phyloP scores from a whole-genome alignment of 92 coral and sea anemone species.

The Epizoanthus fatuus region DNA sequence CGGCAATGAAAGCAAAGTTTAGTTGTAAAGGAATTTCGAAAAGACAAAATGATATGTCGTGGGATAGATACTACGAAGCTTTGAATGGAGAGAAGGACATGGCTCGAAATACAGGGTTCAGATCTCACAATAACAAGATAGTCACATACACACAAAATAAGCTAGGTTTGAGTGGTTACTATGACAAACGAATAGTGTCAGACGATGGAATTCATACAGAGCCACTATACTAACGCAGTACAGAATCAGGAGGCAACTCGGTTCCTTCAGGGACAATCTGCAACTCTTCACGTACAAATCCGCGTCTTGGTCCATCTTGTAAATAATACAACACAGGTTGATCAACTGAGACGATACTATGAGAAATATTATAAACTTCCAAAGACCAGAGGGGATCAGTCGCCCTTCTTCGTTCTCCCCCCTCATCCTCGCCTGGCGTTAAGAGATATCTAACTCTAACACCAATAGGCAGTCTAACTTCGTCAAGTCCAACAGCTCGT shows the following conservation, averaged over 20 bases:
- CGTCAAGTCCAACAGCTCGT: neutral
- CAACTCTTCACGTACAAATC: too few species aligned
- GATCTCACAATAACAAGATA: neutral
- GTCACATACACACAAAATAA: neutral
- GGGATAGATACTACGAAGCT: slow-evolving; percentile 8
- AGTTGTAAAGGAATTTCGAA: neutral
- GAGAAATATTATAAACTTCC: neutral
- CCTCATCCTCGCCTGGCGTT: neutral
- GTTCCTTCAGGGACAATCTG: too few species aligned
- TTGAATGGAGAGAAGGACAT: neutral
- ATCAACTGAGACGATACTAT: neutral
- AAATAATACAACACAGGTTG: slow-evolving; percentile 15
- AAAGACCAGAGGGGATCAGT: slow-evolving; percentile 9
- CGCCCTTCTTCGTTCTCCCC: neutral
- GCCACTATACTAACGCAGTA: too few species aligned
- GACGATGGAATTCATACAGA: neutral
- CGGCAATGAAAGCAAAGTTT: neutral
- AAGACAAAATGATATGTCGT: neutral
- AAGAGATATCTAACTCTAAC: neutral
- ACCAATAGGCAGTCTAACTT: neutral
- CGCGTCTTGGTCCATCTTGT: neutral
- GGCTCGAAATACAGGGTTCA: neutral
- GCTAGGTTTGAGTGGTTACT: neutral
- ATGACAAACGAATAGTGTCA: neutral
- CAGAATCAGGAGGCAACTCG: neutral